These are phyloP conservation scores for Ophonus ardosiacus DNA, from an alignment of 2,888 invertebrate genomes.

Conservation along the genomic window DNA sequence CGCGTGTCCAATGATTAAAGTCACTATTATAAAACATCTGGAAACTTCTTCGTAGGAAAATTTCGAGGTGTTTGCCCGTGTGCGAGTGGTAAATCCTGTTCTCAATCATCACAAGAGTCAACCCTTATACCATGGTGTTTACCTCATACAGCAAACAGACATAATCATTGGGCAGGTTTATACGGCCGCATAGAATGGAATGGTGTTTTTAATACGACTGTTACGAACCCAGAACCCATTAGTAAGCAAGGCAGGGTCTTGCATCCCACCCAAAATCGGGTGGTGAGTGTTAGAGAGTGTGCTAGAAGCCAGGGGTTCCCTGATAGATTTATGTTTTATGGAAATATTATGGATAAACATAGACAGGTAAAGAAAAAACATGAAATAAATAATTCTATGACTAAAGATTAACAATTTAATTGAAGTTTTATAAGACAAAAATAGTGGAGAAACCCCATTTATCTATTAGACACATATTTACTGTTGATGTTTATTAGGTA, in stretches of 20 bases:
- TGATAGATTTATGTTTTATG: conserved; percentile 86
- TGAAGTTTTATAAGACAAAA: too few species aligned
- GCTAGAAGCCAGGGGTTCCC: conserved; percentile 92
- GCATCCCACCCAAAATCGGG: conserved; percentile 87
- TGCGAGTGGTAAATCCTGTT: conserved; percentile 81
- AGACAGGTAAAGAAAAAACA: conserved; percentile 78
- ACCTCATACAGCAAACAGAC: conserved; percentile 90
- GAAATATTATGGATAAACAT: conserved; percentile 86
- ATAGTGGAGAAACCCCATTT: neutral
- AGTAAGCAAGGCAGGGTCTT: conserved; percentile 92
- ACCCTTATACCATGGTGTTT: conserved; percentile 93
- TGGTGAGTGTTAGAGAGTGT: conserved; percentile 92
- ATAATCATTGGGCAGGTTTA: conserved; percentile 92
- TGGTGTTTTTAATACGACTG: conserved; percentile 90
- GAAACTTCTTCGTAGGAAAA: conserved; percentile 49
- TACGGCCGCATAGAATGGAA: conserved; percentile 90
- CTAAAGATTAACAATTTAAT: too few species aligned
- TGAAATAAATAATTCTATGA: too few species aligned
- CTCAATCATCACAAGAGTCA: conserved; percentile 86
- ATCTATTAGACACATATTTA: neutral
- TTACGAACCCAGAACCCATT: conserved; percentile 93
- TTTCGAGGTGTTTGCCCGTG: conserved; percentile 87
- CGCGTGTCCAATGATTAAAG: too few species aligned
- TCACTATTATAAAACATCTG: neutral
- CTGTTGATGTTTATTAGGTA: neutral